A percentile compares a stretch with the other conserved stretches of the same genome.
Evolutionary conservation across 2,113 vertebrate species (phyloP).

Genomic region (Laticauda laticaudata): DNA sequence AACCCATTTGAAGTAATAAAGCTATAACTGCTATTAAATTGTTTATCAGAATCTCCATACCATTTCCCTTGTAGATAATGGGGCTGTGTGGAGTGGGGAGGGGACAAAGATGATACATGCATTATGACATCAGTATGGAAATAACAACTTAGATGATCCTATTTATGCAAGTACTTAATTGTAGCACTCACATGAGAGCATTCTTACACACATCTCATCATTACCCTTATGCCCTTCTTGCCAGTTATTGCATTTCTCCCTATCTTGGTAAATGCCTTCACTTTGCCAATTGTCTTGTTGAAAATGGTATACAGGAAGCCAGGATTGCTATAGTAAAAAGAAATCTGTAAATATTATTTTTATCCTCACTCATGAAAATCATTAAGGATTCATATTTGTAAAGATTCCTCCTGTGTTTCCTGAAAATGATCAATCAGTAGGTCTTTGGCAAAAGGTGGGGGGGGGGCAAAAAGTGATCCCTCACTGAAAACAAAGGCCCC

Average conservation of each 20-base stretch:
- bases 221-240: background rate
- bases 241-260: background rate
- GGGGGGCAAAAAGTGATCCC: background rate
- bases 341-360: background rate
- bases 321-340: background rate
- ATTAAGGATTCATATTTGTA: background rate
- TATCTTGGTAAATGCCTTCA: background rate
- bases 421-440: background rate
- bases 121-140: background rate
- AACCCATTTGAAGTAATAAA: background rate
- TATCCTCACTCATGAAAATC: background rate
- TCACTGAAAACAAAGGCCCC: slow-evolving; percentile 5
- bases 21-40: background rate
- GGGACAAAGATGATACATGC: background rate
- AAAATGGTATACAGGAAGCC: background rate
- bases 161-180: background rate
- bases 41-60: background rate
- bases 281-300: background rate
- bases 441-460: background rate
- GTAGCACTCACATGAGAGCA: background rate
- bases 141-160: background rate
- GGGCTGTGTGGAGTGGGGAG: background rate
- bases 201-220: background rate
- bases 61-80: background rate
- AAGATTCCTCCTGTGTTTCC: background rate